Base-by-base conservation (phyloP, 2,797 vertebrate species). In the Mionectes olivaceus region DNA sequence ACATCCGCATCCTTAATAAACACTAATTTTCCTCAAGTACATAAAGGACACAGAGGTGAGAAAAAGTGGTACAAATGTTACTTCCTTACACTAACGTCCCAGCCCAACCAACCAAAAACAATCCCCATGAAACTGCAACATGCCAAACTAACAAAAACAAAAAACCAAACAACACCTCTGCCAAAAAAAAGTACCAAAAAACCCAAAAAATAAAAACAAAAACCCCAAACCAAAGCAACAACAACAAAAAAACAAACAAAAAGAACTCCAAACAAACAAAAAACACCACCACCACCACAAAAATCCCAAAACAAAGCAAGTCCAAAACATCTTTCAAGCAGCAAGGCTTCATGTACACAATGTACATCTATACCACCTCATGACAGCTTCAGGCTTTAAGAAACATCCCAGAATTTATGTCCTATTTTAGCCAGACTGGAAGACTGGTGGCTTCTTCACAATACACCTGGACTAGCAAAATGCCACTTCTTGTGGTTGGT, bases 351-450 rank as follows among this genome's bases (percentile, higher is more conserved):
- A 53, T 15, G 10, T 43, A 52, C 35, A 35, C 21, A 61, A 22
- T 2, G 15, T 10, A 49, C 17, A n/a, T 30, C n/a, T 65, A 4
- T 50, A 57, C 23, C n/a, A n/a, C n/a, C 39, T 37, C 3, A 0
- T 15, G 33, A 53, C n/a, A 75, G 10, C 4, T 10, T 33, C 53
- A 52, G 49, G 49, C 28, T 80, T 44, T 61, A 56, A 73, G 50
- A 13, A 28, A 30, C 44, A 87, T 11, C 30, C 59, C 33, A 55
- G 18, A 35, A 11, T 65, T 93, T 33, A 63, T 17, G 10, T 35
- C 37, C 7, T 70, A 5, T 44, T 73, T 39, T 28, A 84, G 13
- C 11, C 2, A 1, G 1, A 24, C 0, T 32, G 10, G 21, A 82
- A 70, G 73, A 55, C 32, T 27, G 10, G 13, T 12, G 63, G 3